Base-by-base conservation (phyloP, 1,140 invertebrate genomes). In the Drusus annulatus region DNA sequence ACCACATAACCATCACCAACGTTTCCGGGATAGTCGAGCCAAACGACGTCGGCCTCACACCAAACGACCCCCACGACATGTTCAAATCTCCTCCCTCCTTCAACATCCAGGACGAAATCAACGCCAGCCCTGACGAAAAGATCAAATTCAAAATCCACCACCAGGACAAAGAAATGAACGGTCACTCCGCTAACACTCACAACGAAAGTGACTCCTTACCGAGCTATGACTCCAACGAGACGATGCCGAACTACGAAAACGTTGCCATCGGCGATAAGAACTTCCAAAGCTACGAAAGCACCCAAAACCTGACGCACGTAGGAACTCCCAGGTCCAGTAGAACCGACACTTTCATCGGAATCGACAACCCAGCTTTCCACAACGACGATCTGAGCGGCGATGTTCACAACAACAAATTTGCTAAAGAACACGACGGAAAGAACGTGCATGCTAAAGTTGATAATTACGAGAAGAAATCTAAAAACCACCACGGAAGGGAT, bases 241-340 rank as follows among this genome's bases (percentile, higher is more conserved):
- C 75, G 0, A 68, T 51, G 3, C 69, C 76, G 3, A 69, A 69
- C 16, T 79, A 79, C 52, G 45, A 73, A 31, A 76, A 79, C 56
- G 71, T 52, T 5, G 16, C n/a, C 16, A 79, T 76, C 52, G 74
- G 74, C 16, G 77, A 79, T 17, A 82, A 68, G 17, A 74, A 83
- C 52, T 81, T 81, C 21, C 82, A 81, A 77, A 83, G 82, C 68
- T 83, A 83, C 54, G 82, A 81, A 50, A 83, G 82, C 63, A 80
- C 80, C 16, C 82, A 83, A 17, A 83, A 83, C 31, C 54, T 83
- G 17, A 81, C 80, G 0, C 45, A 75, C 3, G 78, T 79, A 6
- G 62, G 60, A 21, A 81, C 71, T 28, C 81, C 81, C 1, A 80
- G 80, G 28, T 68, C 74, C 13, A 74, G 79, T 15, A 28, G 50